These are phyloP conservation scores for Amazonetta brasiliensis DNA, from an alignment of 2,797 vertebrate genomes.

Conservation along the genomic window DNA sequence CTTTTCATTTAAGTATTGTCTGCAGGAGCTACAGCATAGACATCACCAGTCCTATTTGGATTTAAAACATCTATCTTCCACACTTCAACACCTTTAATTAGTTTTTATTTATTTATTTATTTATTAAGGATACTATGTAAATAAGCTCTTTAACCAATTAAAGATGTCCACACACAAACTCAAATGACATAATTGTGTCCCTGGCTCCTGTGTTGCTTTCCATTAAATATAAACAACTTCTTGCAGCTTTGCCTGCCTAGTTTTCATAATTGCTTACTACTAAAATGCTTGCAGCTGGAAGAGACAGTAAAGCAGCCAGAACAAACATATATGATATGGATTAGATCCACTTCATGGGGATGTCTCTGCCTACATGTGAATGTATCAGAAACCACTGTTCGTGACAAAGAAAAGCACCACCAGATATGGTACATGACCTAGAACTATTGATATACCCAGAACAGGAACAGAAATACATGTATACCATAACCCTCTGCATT, in stretches of 20 bases:
- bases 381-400: not conserved
- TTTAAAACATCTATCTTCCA: not conserved
- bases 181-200: not conserved
- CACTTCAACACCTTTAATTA: no score
- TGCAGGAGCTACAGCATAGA: not conserved
- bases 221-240: not conserved
- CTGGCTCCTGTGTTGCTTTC: not conserved
- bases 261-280: not conserved
- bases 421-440: not conserved
- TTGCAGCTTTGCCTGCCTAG: not conserved
- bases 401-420: not conserved
- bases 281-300: not conserved
- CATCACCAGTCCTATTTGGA: not conserved
- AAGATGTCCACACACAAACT: not conserved
- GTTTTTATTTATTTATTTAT: no score
- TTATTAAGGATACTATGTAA: not conserved
- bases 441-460: not conserved
- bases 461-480: not conserved
- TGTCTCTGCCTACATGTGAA: not conserved
- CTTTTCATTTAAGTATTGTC: not conserved
- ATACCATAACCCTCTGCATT: not conserved
- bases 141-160: not conserved
- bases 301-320: not conserved
- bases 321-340: not conserved
- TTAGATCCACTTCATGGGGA: not conserved